Evolutionary conservation across 2,888 invertebrate species (phyloP).

Genomic region (Sinhomidia bicolor): DNA sequence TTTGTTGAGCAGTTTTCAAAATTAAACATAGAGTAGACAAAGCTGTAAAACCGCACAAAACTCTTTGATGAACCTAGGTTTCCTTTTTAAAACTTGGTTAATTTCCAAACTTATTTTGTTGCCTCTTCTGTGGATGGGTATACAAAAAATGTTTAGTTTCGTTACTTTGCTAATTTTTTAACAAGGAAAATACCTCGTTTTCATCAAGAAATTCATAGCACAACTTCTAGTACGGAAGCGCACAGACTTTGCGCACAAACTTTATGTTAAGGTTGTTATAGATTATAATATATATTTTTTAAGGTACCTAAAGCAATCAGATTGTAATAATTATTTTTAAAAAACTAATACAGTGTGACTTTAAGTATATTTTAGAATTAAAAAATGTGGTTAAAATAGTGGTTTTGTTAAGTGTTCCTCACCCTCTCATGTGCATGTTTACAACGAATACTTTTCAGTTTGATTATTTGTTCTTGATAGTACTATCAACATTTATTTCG

Average conservation of each 20-base stretch:
- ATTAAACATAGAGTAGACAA: constrained; percentile 51
- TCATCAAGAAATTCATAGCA: constrained; percentile 50
- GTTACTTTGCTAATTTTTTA: neutral
- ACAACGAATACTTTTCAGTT: constrained; percentile 1
- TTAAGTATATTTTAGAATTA: constrained; percentile 34
- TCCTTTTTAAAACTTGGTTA: neutral
- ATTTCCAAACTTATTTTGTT: constrained; percentile 2
- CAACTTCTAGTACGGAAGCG: constrained; percentile 71
- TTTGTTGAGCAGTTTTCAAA: constrained; percentile 35
- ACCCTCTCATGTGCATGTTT: neutral
- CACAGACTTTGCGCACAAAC: constrained; percentile 66
- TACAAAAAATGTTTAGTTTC: neutral
- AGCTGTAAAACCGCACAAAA: constrained; percentile 66
- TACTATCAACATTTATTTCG: neutral
- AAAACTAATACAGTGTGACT: neutral
- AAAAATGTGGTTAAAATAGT: constrained; percentile 29
- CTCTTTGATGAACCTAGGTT: constrained; percentile 15
- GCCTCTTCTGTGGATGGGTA: constrained; percentile 59
- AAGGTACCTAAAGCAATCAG: constrained; percentile 32
- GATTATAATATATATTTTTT: constrained; percentile 49
- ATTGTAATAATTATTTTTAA: constrained; percentile 20
- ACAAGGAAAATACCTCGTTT: constrained; percentile 28
- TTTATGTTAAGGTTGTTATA: constrained; percentile 61
- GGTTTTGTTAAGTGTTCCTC: constrained; percentile 31
- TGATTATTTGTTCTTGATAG: neutral